Percentiles rank a stretch among this genome's conserved stretches.
Conservation (phyloP, 2,113 vertebrate species). For the Craseonycteris thonglongyai region DNA sequence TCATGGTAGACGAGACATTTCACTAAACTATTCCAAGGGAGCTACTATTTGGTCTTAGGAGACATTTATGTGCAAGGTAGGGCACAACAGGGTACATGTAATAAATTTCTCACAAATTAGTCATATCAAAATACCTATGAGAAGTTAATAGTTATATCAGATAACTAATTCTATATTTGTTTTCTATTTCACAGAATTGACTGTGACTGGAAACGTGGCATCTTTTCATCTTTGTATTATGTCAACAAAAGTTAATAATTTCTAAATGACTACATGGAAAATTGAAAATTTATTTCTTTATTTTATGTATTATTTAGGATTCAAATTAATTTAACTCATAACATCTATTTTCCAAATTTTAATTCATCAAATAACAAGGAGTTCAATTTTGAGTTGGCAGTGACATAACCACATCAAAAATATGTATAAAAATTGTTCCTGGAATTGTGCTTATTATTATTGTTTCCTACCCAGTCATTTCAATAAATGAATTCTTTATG, state of each 20-base stretch:
- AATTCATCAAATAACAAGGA: neutral
- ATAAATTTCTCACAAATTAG: neutral
- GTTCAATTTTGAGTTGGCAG: neutral
- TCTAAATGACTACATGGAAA: neutral
- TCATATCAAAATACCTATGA: neutral
- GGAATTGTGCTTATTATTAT: slow-evolving; percentile 19
- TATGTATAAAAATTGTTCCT: slow-evolving; percentile 8
- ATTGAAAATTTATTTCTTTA: neutral
- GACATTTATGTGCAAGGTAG: neutral
- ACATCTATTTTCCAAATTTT: neutral
- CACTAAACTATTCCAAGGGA: neutral
- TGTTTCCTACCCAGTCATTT: slow-evolving; percentile 50
- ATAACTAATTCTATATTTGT: neutral
- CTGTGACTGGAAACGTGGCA: slow-evolving; percentile 13
- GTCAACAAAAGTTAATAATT: neutral
- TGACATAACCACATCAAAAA: neutral
- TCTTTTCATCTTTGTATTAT: neutral
- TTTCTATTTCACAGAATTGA: slow-evolving; percentile 60
- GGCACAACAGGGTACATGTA: neutral
- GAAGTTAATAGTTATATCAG: neutral
- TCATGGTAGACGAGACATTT: neutral
- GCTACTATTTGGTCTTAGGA: neutral
- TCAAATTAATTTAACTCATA: neutral
- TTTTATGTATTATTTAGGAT: neutral
- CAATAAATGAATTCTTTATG: slow-evolving; percentile 65